Percentiles rank a stretch among this genome's conserved stretches.
phyloP scores from a whole-genome alignment of 1,140 invertebrate genomes.

The Lepidurus packardi region DNA sequence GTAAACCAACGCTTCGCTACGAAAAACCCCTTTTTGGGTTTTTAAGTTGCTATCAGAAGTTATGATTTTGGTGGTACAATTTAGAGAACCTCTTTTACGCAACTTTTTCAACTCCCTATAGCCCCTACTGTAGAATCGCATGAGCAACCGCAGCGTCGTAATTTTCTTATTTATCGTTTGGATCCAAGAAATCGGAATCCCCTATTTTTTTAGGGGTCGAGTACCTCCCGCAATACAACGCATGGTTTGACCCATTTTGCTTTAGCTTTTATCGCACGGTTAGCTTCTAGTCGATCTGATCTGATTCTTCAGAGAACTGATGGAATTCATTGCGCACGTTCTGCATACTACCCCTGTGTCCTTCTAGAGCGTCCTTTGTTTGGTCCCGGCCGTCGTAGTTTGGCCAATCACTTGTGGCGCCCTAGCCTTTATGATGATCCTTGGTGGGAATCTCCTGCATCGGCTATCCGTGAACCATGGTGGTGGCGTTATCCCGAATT shows the following conservation, averaged over 20 bases:
- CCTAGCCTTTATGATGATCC: constrained; percentile 33
- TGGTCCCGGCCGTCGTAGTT: constrained; percentile 28
- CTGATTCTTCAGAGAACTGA: not conserved
- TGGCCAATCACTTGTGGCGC: constrained; percentile 34
- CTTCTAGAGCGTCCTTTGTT: constrained; percentile 31
- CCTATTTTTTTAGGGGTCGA: too few relatives aligned
- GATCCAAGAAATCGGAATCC: too few relatives aligned
- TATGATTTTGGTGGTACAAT: too few relatives aligned
- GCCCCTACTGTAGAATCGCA: too few relatives aligned
- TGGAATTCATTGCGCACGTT: not conserved
- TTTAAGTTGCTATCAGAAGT: too few relatives aligned
- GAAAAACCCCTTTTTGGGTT: not conserved
- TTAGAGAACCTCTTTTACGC: too few relatives aligned
- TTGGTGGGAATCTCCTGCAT: constrained; percentile 25
- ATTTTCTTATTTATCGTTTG: too few relatives aligned
- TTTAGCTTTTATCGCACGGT: not conserved
- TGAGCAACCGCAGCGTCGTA: too few relatives aligned
- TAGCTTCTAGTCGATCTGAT: not conserved
- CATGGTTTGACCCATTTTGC: not conserved
- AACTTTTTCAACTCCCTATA: too few relatives aligned
- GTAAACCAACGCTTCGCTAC: not conserved
- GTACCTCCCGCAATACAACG: too few relatives aligned
- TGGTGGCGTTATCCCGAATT: constrained; percentile 34
- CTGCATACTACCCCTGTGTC: constrained; percentile 10
- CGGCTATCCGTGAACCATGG: constrained; percentile 34